These are phyloP conservation scores for Styela clava DNA, from an alignment of 23 tunicate genomes.

Conservation along the genomic window DNA sequence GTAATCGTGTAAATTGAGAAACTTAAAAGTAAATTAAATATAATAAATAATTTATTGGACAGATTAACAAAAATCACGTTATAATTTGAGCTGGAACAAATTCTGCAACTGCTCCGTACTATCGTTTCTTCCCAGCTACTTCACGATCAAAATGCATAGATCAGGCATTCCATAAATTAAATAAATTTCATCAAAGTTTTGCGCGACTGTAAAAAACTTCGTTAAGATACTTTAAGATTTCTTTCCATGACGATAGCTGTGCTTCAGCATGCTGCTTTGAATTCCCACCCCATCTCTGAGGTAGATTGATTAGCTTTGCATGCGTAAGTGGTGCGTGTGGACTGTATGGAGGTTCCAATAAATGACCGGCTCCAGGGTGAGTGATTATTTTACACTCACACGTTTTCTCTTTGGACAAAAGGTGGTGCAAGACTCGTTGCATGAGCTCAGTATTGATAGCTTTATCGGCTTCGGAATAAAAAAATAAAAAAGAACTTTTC, in stretches of 20 bases:
- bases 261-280: slow-evolving; percentile 50
- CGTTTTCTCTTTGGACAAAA: not conserved
- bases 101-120: no score
- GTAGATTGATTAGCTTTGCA: not conserved
- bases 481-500: slow-evolving; percentile 1
- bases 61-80: no score
- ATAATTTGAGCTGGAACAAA: no score
- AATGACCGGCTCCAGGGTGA: slow-evolving; percentile 22
- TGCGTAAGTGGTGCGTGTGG: not conserved
- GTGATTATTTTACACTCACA: not conserved
- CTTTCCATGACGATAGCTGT: slow-evolving; percentile 65
- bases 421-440: not conserved
- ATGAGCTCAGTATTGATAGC: not conserved
- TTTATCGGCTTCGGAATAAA: slow-evolving; percentile 10
- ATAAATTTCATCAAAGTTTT: not conserved
- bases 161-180: no score
- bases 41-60: no score
- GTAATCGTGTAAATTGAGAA: no score
- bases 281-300: slow-evolving; percentile 39
- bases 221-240: slow-evolving; percentile 44
- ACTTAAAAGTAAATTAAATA: no score
- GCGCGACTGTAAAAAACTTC: not conserved
- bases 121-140: no score
- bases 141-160: no score
- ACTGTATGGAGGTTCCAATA: slow-evolving; percentile 22